phyloP scores from a whole-genome alignment of 2,113 vertebrate genomes.

The Psephotus haematonotus region DNA sequence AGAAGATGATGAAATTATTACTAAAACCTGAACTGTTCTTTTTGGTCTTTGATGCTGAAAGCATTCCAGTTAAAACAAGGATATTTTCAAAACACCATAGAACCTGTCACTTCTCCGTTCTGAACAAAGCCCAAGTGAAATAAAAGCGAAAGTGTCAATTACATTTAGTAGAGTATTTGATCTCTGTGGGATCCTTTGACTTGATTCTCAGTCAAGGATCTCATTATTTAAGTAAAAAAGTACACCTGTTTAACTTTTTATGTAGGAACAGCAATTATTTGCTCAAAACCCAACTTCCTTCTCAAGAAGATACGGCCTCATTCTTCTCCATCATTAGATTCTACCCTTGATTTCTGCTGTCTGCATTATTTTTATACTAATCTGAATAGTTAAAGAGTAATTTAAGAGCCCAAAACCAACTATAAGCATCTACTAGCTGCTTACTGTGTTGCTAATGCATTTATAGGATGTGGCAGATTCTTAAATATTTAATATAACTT shows the following conservation, averaged over 20 bases:
- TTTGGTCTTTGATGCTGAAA: background rate
- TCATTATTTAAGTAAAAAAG: background rate
- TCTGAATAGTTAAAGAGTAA: background rate
- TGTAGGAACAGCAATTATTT: background rate
- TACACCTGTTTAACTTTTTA: background rate
- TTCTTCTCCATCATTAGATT: background rate
- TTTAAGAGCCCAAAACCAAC: background rate
- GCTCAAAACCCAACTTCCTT: background rate
- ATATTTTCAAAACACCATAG: background rate
- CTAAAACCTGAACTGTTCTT: background rate
- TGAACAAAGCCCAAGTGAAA: background rate
- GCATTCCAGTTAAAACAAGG: background rate
- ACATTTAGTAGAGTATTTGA: background rate
- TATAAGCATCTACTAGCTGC: background rate
- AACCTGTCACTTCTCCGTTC: background rate
- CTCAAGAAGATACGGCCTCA: background rate
- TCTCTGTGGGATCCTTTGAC: background rate
- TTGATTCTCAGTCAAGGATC: background rate
- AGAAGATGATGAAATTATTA: background rate
- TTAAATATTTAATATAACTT: constrained; percentile 33
- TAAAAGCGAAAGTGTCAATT: background rate
- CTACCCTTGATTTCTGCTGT: background rate
- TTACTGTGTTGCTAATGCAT: background rate
- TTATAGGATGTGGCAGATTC: background rate
- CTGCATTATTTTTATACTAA: background rate